phyloP scores from a whole-genome alignment of 2,888 invertebrate species.

The Agriopis marginaria region DNA sequence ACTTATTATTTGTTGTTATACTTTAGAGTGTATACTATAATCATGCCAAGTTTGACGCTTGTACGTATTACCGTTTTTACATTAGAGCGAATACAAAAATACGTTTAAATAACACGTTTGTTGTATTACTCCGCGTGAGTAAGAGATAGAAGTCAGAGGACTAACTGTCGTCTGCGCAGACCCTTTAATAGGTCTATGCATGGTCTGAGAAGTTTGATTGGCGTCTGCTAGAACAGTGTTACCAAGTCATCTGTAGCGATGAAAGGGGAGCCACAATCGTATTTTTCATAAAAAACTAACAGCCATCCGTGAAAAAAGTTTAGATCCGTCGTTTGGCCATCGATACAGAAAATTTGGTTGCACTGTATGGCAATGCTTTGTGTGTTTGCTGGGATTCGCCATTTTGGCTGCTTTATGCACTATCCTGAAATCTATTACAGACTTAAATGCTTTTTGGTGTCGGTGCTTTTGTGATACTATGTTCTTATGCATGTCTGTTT shows the following conservation, averaged over 20 bases:
- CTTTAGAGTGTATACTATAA: too few species aligned
- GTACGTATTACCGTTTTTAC: too few species aligned
- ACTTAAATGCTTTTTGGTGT: neutral
- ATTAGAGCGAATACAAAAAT: too few species aligned
- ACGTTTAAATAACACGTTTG: too few species aligned
- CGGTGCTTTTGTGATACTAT: conserved; percentile 3
- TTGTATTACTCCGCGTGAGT: too few species aligned
- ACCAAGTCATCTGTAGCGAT: neutral
- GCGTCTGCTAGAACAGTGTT: neutral
- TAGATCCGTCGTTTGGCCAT: neutral
- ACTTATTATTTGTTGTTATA: too few species aligned
- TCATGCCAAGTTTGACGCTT: too few species aligned
- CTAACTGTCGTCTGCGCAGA: neutral
- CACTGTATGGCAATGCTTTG: neutral
- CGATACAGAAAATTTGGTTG: neutral
- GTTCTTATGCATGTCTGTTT: conserved; percentile 5
- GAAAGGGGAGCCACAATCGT: neutral
- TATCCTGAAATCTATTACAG: neutral
- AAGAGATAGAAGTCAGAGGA: neutral
- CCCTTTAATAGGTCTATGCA: neutral
- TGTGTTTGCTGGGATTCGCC: neutral
- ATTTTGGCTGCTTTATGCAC: too few species aligned
- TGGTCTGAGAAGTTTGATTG: neutral
- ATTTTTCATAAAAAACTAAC: neutral
- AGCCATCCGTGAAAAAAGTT: neutral